Conservation (phyloP, 2,888 invertebrate genomes). For the Crioceris asparagi region DNA sequence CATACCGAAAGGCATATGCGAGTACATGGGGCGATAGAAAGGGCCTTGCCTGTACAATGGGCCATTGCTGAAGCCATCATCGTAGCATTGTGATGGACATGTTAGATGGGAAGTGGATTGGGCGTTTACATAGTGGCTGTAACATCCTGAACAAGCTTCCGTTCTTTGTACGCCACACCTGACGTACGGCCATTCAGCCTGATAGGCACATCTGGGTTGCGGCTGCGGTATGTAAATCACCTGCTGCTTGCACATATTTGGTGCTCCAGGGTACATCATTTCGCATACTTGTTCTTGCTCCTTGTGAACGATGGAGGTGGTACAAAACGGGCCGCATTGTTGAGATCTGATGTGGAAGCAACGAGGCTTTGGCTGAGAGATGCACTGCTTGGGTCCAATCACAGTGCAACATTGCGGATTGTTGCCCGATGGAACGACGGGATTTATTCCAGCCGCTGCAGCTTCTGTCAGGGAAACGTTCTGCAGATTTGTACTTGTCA, state of each 20-base stretch:
- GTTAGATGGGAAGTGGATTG: slow-evolving; percentile 14
- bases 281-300: slow-evolving; percentile 27
- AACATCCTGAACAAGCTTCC: slow-evolving; percentile 32
- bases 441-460: too few relatives aligned
- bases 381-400: slow-evolving; percentile 28
- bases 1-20: too few relatives aligned
- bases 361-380: background rate
- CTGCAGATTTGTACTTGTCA: slow-evolving; percentile 35
- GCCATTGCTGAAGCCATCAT: slow-evolving; percentile 28
- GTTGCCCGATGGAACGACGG: too few relatives aligned
- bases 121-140: slow-evolving; percentile 26
- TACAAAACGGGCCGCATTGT: slow-evolving; percentile 33
- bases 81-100: slow-evolving; percentile 30
- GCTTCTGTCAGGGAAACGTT: slow-evolving; percentile 35
- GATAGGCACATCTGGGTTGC: slow-evolving; percentile 32
- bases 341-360: slow-evolving; percentile 13
- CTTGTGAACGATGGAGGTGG: slow-evolving; percentile 31
- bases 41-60: slow-evolving; percentile 32
- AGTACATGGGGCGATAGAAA: slow-evolving; percentile 19
- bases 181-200: slow-evolving; percentile 34
- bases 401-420: slow-evolving; percentile 32
- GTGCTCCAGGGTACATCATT: slow-evolving; percentile 13
- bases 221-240: slow-evolving; percentile 34
- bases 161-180: slow-evolving; percentile 25
- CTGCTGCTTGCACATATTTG: slow-evolving; percentile 27